Conservation (phyloP, 23 tunicate species). For the Trididemnum nubilum region DNA sequence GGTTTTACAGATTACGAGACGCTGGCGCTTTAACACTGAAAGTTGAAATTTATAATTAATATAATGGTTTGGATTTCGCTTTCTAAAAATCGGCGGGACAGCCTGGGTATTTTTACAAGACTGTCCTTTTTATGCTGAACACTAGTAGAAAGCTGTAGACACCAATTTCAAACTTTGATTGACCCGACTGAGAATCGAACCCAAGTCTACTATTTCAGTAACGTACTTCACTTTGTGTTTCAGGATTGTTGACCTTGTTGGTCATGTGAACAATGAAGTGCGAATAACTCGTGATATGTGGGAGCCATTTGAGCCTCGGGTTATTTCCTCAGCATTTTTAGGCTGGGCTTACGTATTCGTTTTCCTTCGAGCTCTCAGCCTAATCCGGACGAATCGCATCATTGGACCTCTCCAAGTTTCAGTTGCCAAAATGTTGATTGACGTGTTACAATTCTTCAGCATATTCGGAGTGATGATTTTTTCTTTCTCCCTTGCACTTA, state of each 20-base stretch:
- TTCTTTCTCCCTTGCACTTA: slow-evolving; percentile 85
- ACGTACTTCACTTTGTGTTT: too few species aligned
- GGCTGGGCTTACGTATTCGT: slow-evolving; percentile 75
- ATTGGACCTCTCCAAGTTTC: slow-evolving; percentile 90
- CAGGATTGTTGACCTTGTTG: slow-evolving; percentile 31
- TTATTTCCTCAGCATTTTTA: slow-evolving; percentile 50
- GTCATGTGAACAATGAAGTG: not conserved
- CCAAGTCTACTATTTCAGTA: too few species aligned
- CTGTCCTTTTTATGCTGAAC: too few species aligned
- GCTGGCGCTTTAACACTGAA: too few species aligned
- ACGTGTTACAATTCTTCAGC: slow-evolving; percentile 67
- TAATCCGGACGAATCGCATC: slow-evolving; percentile 40
- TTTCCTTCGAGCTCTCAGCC: slow-evolving; percentile 61
- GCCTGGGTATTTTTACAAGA: too few species aligned
- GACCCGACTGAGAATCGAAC: too few species aligned
- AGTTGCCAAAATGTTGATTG: slow-evolving; percentile 69
- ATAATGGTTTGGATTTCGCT: too few species aligned
- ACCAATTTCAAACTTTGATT: too few species aligned
- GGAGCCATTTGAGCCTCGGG: slow-evolving; percentile 52
- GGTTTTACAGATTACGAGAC: too few species aligned
- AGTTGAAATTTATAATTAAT: too few species aligned
- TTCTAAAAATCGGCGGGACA: too few species aligned
- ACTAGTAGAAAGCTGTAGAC: too few species aligned
- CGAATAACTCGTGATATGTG: slow-evolving; percentile 38
- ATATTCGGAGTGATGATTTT: slow-evolving; percentile 66